Base-by-base conservation (phyloP, 2,797 vertebrate species). In the Anolis apletophallus region DNA sequence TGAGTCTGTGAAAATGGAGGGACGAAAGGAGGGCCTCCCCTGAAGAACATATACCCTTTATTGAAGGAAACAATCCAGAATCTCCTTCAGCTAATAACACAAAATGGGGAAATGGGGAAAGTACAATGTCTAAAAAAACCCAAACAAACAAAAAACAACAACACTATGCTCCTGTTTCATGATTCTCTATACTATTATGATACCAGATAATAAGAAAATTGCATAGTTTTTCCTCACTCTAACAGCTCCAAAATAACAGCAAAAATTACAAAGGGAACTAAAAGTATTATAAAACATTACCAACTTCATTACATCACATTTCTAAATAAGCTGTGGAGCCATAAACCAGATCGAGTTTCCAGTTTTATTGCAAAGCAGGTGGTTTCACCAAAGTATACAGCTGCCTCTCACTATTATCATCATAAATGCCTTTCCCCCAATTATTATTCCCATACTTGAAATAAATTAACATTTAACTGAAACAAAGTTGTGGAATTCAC, bases 401-500 rank as follows among this genome's bases (percentile, higher is more conserved):
- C 55, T 88, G 74, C 50, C 32, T 85, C 34, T 80, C 68, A 88
- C 78, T 87, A 84, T 34, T 84, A 81, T 72, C 52, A 83, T 68
- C 85, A 77, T 71, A 90, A 92, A 85, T 68, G 74, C 59, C 84
- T 93, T 57, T 64, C 9, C 57, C 29, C 74, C 83, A 85, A 46
- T 77, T 93, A 87, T 90, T 78, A 26, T 55, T 26, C 21, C 75
- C 40, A 2, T 86, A 52, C 81, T 93, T 69, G 88, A 91, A 50
- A 82, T 82, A 81, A 92, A 91, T 55, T 90, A 90, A 90, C 21
- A 90, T 88, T 55, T 85, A 40, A 79, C 64, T 85, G 72, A 89
- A 92, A 55, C 85, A 81, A 61, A 82, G 90, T 88, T 84, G 76
- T 64, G 90, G 36, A 88, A 40, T 55, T 79, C 88, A 88, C 34